Evolutionary conservation across 2,888 invertebrate genomes (phyloP).

Genomic region (Agonopterix heracliana): DNA sequence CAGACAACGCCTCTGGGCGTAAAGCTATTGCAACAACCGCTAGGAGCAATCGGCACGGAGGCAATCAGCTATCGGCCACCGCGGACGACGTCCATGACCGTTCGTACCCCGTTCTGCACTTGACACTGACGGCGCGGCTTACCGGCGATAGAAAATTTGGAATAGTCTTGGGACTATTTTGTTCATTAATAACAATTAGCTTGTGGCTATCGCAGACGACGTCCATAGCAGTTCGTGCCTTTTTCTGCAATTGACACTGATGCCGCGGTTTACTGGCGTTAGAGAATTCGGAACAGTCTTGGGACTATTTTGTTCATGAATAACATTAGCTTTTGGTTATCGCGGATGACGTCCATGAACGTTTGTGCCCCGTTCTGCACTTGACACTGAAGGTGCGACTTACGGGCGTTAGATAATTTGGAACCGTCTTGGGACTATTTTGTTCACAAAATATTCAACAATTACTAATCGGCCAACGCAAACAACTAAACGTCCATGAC

Average conservation of each 20-base stretch:
- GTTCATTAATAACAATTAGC: neutral
- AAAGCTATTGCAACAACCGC: too few species aligned
- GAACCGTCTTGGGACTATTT: too few species aligned
- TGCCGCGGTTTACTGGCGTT: neutral
- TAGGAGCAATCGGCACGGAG: neutral
- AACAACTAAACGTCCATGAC: neutral
- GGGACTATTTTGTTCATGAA: too few species aligned
- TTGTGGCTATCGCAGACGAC: neutral
- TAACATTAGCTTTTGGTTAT: neutral
- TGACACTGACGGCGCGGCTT: neutral
- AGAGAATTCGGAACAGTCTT: too few species aligned
- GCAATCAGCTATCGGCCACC: constrained; percentile 2
- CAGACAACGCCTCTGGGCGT: too few species aligned
- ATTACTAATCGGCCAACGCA: too few species aligned
- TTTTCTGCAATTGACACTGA: constrained; percentile 1
- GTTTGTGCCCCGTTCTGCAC: neutral
- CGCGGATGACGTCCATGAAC: neutral
- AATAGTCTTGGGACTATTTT: too few species aligned
- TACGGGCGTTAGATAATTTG: too few species aligned
- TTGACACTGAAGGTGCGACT: neutral
- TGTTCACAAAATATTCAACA: too few species aligned
- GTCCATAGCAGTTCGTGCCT: neutral
- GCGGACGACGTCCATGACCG: neutral
- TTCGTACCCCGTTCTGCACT: neutral
- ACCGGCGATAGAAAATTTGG: too few species aligned